These are phyloP conservation scores for Phylloscopus trochilus DNA, from an alignment of 2,113 vertebrate genomes.

Conservation along the genomic window DNA sequence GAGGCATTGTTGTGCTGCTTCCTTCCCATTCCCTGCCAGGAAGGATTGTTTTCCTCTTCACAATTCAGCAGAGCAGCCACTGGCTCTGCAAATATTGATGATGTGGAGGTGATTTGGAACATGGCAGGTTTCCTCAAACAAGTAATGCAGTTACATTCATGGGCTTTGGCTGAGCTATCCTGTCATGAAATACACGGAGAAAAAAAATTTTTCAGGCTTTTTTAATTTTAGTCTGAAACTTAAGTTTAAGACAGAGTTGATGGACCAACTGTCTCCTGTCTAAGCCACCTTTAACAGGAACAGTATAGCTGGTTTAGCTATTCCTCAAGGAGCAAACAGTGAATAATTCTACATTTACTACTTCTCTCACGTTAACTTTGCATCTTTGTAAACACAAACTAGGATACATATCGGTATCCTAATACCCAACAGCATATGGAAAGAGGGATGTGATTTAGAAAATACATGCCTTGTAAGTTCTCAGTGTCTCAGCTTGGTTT, in stretches of 20 bases:
- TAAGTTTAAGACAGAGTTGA: not conserved
- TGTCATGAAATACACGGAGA: not conserved
- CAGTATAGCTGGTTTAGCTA: not conserved
- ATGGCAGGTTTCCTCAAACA: not conserved
- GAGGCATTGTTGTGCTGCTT: not conserved
- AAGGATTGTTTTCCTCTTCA: not conserved
- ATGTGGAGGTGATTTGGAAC: not conserved
- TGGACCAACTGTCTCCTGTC: not conserved
- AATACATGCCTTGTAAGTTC: not conserved
- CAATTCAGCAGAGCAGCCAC: not conserved
- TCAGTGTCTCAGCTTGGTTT: not conserved
- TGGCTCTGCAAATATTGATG: not conserved
- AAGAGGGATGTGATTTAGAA: not conserved
- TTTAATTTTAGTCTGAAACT: not conserved
- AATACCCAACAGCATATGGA: not conserved
- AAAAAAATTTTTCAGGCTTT: not conserved
- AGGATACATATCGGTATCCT: not conserved
- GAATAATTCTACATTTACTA: not conserved
- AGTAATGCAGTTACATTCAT: not conserved
- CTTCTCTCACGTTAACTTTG: not conserved
- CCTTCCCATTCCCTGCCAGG: not conserved
- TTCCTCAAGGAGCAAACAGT: not conserved
- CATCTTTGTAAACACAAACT: not conserved
- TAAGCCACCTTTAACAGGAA: not conserved
- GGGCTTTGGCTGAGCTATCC: not conserved